Base-by-base conservation (phyloP, 2,797 vertebrate species). In the Eidolon dupreanum region DNA sequence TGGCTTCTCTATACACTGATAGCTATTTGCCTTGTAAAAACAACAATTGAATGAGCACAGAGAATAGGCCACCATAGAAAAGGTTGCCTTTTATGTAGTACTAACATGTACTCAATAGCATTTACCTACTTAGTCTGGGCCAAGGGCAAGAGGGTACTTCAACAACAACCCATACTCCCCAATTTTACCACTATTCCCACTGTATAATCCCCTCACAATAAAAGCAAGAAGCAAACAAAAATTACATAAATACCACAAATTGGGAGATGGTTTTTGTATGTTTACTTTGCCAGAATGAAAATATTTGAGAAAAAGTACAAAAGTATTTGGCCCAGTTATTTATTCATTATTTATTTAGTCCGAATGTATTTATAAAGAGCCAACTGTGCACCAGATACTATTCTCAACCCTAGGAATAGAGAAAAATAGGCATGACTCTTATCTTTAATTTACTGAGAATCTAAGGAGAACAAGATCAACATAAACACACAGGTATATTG, bases 1-100 rank as follows among this genome's bases (percentile, higher is more conserved):
- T 97, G 84, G 75, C 74, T 96, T 96, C 66, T 88, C 51, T 84
- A 55, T 81, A 65, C 26, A 88, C 82, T 84, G 93, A 68, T 77
- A 97, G 75, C 81, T 96, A 49, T 88, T 94, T 94, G 74, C 88
- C 66, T 93, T 96, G 61, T 93, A 94, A 97, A 97, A 96, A 75
- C 81, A 97, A 97, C 74, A 97, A 97, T 85, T 51, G 70, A 83
- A 75, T 70, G 88, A 90, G 63, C 43, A 66, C 63, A 53, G 82
- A 81, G 49, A 89, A 63, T 51, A 94, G 66, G 43, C 41, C 26
- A 73, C 38, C 57, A 41, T 43, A 81, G 61, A 68, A 92, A 96
- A 84, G 74, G 49, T 53, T 77, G 57, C 51, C 51, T 97, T 95
- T 83, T 83, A 53, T 90, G 43, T 73, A 61, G 28, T 49, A 75